Evolutionary conservation across 2,888 invertebrate species (phyloP), one percentile per base, ranked within the genome.

Genomic region (Acanthosoma haemorrhoidale): DNA sequence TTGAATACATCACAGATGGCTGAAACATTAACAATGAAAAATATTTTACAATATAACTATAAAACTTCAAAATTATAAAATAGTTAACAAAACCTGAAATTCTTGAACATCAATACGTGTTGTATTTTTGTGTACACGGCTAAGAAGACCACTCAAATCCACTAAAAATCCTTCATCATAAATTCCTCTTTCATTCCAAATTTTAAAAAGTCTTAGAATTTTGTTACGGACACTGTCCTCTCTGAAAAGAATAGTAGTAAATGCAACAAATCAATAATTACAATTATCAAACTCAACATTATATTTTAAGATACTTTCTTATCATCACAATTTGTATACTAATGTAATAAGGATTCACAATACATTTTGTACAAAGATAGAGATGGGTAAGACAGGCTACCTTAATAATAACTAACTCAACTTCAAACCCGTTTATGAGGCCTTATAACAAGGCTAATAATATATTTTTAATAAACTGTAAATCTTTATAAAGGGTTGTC

Each of bases 171-270:
- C 92, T 77, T 92, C 90, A 79, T 91, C 92, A 79, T 95, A 97
- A 16, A 96, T 90, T 58, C 87, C 89, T 75, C 96, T 85, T 78
- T 97, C 94, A 79, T 93, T 92, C 97, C 97, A 97, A 75, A 97
- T 96, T 79, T 92, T 92, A 78, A 97, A 94, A 76, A 97, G 94
- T 71, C 96, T 84, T 68, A 91, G 82, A 68, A 96, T 90, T 79
- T 92, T 91, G 72, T 88, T 86, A 75, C 92, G 89, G 1, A 96
- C 94, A 79, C 91, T 90, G 74, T 93, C 92, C 81, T 96, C 96
- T 76, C 93, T 51, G n/a, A n/a, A 51, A 51, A 51, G 25, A 5
- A 51, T 9, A 92, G 80, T 31, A 79, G 79, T 31, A 67, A 34
- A 15, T n/a, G n/a, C n/a, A n/a, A n/a, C n/a, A n/a, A n/a, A n/a